Evolutionary conservation across 2,888 invertebrate genomes (phyloP), one percentile per base, ranked within the genome.

Genomic region (Melanophora roralis): DNA sequence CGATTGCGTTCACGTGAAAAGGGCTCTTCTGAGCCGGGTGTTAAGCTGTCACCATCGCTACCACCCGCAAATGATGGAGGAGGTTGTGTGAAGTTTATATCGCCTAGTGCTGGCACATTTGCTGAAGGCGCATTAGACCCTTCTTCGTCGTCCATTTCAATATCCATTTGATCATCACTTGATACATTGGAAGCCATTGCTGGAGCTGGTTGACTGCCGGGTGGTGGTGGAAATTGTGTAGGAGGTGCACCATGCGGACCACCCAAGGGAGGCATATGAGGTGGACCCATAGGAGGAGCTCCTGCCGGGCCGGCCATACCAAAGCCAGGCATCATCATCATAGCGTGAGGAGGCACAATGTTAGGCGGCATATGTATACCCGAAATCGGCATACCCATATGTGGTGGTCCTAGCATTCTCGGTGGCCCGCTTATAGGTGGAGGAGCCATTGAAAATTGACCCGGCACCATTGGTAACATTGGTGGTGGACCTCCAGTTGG

Each of bases 141-240:
- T 40, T 88, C 86, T n/a, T 91, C 93, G 81, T 93, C 92, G 74
- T 93, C 93, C 88, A 94, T 93, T 88, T 95, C 95, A 47, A 95
- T 92, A 82, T 95, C 95, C 95, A 95, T 95, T 67, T 94, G 94
- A 85, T 95, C 95, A 67, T 94, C 94, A 59, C 91, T 89, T 73
- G 81, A 85, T 1, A 88, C 86, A 51, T 81, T 75, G 62, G 83
- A 71, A 12, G 79, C 45, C 27, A 89, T 87, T 2, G 84, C 84
- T 32, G 84, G 76, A n/a, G 84, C 82, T 0, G 85, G 84, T 16
- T 67, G 59, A 11, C 59, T 71, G 40, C 59, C 51, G 6, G 75
- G 32, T 45, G 83, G 85, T 57, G 87, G 89, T 8, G 89, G 89
- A 69, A 85, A 88, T 53, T 86, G 86, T 6, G 83, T 83, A 43